These are phyloP conservation scores for Drosophila prolongata DNA, from an alignment of 2,888 invertebrate species.

Conservation along the genomic window DNA sequence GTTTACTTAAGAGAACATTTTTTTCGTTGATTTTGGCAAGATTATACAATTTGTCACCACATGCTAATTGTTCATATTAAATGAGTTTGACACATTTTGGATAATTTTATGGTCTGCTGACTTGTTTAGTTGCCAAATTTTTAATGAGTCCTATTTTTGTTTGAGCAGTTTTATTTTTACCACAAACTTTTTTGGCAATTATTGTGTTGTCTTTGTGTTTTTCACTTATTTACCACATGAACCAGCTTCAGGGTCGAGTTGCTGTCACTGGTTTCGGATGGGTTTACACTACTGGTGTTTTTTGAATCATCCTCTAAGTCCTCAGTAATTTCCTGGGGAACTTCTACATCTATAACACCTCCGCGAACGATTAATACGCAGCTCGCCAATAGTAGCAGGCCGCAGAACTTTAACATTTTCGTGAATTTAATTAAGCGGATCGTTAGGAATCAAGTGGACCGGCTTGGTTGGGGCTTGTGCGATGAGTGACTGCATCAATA, in stretches of 20 bases:
- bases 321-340: slow-evolving; percentile 19
- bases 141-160: slow-evolving; percentile 10
- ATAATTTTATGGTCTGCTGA: slow-evolving; percentile 44
- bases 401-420: slow-evolving; percentile 13
- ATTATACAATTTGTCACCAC: slow-evolving; percentile 3
- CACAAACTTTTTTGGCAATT: neutral
- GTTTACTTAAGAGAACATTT: slow-evolving; percentile 4
- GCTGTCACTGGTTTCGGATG: slow-evolving; percentile 3
- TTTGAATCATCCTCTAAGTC: neutral
- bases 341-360: slow-evolving; percentile 10
- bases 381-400: slow-evolving; percentile 7
- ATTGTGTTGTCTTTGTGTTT: neutral
- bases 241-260: slow-evolving; percentile 69
- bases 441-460: slow-evolving; percentile 30
- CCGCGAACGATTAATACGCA: slow-evolving; percentile 5
- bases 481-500: slow-evolving; percentile 58
- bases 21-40: neutral
- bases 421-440: slow-evolving; percentile 5
- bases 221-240: slow-evolving; percentile 68
- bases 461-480: slow-evolving; percentile 41
- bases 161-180: neutral
- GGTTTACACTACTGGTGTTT: neutral
- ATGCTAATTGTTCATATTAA: slow-evolving; percentile 6
- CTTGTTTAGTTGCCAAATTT: slow-evolving; percentile 6
- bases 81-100: slow-evolving; percentile 2